Evolutionary conservation across 2,113 vertebrate genomes (phyloP).

Genomic region (Syrrhaptes paradoxus): DNA sequence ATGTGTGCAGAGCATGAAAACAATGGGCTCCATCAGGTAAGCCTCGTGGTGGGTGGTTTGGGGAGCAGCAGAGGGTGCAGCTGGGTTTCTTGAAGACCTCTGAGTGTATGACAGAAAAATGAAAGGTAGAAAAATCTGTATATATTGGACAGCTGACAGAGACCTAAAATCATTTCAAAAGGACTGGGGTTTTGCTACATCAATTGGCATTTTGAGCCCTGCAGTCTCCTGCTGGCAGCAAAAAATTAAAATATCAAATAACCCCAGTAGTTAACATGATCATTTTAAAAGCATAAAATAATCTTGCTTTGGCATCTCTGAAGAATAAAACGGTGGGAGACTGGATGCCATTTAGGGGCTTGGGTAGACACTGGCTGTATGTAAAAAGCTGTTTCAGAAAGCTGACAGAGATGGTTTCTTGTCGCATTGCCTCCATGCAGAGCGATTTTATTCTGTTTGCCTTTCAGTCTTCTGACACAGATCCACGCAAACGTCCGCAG

Average conservation of each 20-base stretch:
- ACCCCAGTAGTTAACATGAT: neutral
- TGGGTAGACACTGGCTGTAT: neutral
- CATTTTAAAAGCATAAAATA: neutral
- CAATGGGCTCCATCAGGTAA: rapidly evolving
- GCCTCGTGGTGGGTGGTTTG: neutral
- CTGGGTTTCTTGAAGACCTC: neutral
- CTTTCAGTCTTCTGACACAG: neutral
- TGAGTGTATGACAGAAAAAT: neutral
- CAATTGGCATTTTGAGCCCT: neutral
- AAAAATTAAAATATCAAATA: constrained; percentile 1
- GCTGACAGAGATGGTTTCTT: neutral
- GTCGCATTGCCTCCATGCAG: too few species aligned
- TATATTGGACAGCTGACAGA: neutral
- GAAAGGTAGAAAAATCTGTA: neutral
- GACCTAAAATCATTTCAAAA: neutral
- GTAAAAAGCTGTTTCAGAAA: neutral
- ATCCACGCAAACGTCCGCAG: neutral
- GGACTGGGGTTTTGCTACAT: neutral
- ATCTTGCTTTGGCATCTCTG: neutral
- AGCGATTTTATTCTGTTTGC: neutral
- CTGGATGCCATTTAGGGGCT: neutral
- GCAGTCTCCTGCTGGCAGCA: neutral
- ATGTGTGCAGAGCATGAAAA: neutral
- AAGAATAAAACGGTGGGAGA: neutral
- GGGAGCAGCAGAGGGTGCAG: neutral